Percentiles rank a stretch among this genome's conserved stretches.
phyloP scores from a whole-genome alignment of 2,113 vertebrate species.

The Atherinomorus stipes region DNA sequence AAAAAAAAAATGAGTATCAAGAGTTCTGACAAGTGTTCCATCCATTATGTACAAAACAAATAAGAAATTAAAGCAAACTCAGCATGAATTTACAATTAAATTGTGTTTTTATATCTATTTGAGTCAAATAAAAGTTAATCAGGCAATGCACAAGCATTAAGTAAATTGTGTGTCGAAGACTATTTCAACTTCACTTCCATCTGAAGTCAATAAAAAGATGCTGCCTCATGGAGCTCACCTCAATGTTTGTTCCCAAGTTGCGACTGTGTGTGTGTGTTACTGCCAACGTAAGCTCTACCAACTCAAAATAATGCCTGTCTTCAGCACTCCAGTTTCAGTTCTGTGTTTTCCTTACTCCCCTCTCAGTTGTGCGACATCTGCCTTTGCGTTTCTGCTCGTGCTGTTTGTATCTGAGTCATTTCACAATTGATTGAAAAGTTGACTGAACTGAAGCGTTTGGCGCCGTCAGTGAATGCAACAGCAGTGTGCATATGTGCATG shows the following conservation, averaged over 20 bases:
- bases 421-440: conserved; percentile 4
- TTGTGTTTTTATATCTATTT: not conserved
- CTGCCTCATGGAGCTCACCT: conserved; percentile 44
- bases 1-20: not conserved
- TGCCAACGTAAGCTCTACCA: not conserved
- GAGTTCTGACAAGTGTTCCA: too few relatives aligned
- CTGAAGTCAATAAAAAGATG: conserved; percentile 46
- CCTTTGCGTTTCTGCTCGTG: not conserved
- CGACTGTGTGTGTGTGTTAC: conserved; percentile 1
- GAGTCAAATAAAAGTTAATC: not conserved
- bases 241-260: conserved; percentile 33
- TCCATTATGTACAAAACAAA: not conserved
- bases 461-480: conserved; percentile 4
- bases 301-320: conserved; percentile 21
- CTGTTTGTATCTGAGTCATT: not conserved
- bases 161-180: conserved; percentile 4
- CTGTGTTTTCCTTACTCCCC: conserved; percentile 78
- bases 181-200: conserved; percentile 53
- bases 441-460: conserved; percentile 17
- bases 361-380: not conserved
- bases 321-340: conserved; percentile 72
- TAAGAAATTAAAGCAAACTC: not conserved
- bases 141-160: conserved; percentile 1
- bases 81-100: too few relatives aligned
- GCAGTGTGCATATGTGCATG: not conserved